These are phyloP conservation scores for Octodonta nipae DNA, from an alignment of 2,888 invertebrate genomes.

Conservation along the genomic window DNA sequence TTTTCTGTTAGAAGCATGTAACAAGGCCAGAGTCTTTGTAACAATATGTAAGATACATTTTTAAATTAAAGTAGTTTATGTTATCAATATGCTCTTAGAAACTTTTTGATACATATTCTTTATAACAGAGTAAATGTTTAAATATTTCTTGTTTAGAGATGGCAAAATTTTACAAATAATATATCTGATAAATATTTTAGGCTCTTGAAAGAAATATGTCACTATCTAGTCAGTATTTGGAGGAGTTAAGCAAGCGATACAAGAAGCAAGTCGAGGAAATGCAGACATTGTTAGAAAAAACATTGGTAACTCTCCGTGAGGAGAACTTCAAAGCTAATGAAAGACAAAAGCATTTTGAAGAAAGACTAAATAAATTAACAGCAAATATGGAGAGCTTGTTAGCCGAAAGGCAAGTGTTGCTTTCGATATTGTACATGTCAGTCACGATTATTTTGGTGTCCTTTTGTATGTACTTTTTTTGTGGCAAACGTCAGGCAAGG, in stretches of 20 bases:
- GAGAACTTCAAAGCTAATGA: slow-evolving; percentile 69
- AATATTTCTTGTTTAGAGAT: no score
- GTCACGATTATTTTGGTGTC: slow-evolving; percentile 39
- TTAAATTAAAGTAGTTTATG: no score
- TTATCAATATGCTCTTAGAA: no score
- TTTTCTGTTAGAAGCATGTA: no score
- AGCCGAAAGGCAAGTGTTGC: slow-evolving; percentile 52
- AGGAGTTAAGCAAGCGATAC: slow-evolving; percentile 87
- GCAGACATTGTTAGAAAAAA: slow-evolving; percentile 71
- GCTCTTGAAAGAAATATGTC: slow-evolving; percentile 94
- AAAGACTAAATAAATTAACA: slow-evolving; percentile 51
- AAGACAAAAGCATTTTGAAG: slow-evolving; percentile 41
- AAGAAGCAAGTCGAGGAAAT: slow-evolving; percentile 94
- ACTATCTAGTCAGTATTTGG: slow-evolving; percentile 87
- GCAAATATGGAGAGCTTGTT: slow-evolving; percentile 45
- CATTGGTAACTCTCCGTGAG: slow-evolving; percentile 57
- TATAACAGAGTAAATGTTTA: no score
- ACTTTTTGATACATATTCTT: no score
- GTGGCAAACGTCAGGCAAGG: slow-evolving; percentile 10
- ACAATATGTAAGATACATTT: no score
- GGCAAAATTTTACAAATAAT: no score
- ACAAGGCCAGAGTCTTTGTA: no score
- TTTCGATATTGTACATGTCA: slow-evolving; percentile 44
- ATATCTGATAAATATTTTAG: no score
- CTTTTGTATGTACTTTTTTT: slow-evolving; percentile 41